These are phyloP conservation scores for Pogonophryne albipinna DNA, from an alignment of 2,797 vertebrate species.

Conservation along the genomic window DNA sequence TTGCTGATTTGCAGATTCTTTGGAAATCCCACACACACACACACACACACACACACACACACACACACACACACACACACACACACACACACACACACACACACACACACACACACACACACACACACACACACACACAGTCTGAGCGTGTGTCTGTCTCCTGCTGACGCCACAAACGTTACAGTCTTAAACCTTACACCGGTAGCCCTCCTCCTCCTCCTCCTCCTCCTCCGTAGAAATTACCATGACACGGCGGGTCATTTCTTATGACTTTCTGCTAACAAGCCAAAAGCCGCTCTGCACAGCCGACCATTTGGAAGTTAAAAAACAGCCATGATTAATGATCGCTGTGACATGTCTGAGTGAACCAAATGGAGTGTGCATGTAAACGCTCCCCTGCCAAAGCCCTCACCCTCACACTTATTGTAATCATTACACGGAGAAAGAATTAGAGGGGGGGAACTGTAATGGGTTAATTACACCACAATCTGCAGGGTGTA, in stretches of 20 bases:
- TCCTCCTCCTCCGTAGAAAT: slow-evolving; percentile 38
- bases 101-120: not conserved
- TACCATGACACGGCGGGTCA: slow-evolving; percentile 51
- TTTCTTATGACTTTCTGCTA: slow-evolving; percentile 69
- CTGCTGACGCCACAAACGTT: slow-evolving; percentile 30
- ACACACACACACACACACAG: not conserved
- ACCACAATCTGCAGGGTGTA: slow-evolving; percentile 67
- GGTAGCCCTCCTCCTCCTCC: slow-evolving; percentile 19
- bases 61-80: not conserved
- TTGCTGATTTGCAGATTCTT: not conserved
- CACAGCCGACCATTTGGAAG: slow-evolving; percentile 44
- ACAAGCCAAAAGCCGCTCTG: slow-evolving; percentile 57
- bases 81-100: not conserved
- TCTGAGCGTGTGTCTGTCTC: slow-evolving; percentile 14
- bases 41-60: not conserved
- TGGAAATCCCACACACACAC: not conserved
- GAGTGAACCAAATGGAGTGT: slow-evolving; percentile 82
- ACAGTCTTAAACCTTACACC: slow-evolving; percentile 9
- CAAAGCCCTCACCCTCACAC: slow-evolving; percentile 81
- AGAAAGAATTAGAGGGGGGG: slow-evolving; percentile 51
- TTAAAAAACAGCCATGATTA: slow-evolving; percentile 81
- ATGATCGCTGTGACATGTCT: slow-evolving; percentile 79
- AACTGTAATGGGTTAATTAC: slow-evolving; percentile 83
- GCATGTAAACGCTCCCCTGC: slow-evolving; percentile 77
- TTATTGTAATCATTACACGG: slow-evolving; percentile 82